Evolutionary conservation across 2,888 invertebrate species (phyloP), one percentile per base, ranked within the genome.

Genomic region (Zootermopsis nevadensis): DNA sequence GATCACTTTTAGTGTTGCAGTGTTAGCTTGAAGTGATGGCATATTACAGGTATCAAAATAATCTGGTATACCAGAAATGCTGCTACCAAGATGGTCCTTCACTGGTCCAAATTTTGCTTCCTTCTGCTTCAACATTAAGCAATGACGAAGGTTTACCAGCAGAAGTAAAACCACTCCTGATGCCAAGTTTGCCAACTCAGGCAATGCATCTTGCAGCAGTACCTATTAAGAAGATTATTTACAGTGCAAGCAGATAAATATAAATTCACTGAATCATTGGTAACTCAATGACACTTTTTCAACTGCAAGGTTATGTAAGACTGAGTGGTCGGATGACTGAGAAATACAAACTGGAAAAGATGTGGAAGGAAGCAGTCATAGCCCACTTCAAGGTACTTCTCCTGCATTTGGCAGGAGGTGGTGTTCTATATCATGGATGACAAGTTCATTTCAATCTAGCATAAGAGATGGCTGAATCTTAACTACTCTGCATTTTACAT

Each of bases 151-250:
- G 87, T 96, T 95, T 10, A 96, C 95, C 83, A 97, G 90, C 0
- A 98, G 90, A 24, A 97, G 91, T 8, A 97, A 89, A 0, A 97
- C 92, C 0, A 96, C 95, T 1, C 96, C 96, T 0, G 97, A 96
- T 0, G 95, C 93, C 2, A 95, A 91, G 84, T 94, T 93, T 7
- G 95, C 95, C 22, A 97, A 91, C 87, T 97, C 96, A 2, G 95
- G 93, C 15, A 96, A 89, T 0, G 96, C 93, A 88, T 95, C 94
- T 0, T 93, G 93, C 80, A 91, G 94, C 38, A 92, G 92, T n/a
- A 38, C 74, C 74, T 74, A 24, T 74, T 27, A 60, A 60, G 19
- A 19, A 48, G 15, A 15, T 48, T 1, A 48, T 48, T 48, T 42
- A 42, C 42, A 48, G 48, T 48, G 66, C 19, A 66, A 19, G 15